phyloP scores from a whole-genome alignment of 2,113 vertebrate genomes.

The Chloebia gouldiae region DNA sequence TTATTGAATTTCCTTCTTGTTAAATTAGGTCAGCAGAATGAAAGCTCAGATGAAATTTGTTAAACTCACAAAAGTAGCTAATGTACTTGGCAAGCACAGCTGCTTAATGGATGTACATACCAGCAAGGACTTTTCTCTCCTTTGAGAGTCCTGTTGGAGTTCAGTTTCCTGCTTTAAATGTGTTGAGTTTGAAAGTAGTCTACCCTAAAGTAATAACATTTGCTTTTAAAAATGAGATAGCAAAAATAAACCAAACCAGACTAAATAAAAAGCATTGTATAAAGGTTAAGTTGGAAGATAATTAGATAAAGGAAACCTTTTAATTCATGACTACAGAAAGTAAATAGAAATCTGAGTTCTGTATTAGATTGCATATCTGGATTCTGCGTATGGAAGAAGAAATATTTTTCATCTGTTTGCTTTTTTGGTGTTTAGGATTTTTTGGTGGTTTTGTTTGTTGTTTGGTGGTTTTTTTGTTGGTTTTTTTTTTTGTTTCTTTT shows the following conservation, averaged over 20 bases:
- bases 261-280: background rate
- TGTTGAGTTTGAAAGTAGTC: background rate
- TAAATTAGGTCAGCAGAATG: conserved; percentile 50
- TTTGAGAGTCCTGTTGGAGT: background rate
- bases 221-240: background rate
- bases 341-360: background rate
- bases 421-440: background rate
- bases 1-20: conserved; percentile 61
- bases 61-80: conserved; percentile 43
- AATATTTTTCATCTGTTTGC: background rate
- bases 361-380: background rate
- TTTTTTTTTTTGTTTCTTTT: background rate
- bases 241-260: background rate
- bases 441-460: background rate
- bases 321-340: background rate
- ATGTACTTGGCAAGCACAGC: conserved; percentile 38
- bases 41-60: conserved; percentile 56
- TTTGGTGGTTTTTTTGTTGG: background rate
- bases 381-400: background rate
- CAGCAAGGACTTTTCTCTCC: background rate
- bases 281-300: background rate
- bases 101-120: conserved; percentile 26
- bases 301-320: background rate
- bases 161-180: background rate
- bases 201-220: background rate